Evolutionary conservation across 2,888 invertebrate species (phyloP).

Genomic region (Campaea margaritaria): DNA sequence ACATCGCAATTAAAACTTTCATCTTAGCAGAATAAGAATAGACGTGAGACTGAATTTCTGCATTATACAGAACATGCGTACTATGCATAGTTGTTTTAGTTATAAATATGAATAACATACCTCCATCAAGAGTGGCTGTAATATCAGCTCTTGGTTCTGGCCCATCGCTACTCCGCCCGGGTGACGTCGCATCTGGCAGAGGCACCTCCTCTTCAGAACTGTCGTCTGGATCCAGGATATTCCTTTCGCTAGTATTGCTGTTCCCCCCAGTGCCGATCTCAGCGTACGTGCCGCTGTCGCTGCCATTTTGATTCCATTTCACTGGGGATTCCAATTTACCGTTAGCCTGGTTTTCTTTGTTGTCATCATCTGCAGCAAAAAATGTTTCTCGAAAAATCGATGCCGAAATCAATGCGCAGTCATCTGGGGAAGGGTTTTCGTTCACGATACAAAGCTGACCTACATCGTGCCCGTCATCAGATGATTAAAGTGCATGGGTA

Average conservation of each 20-base stretch:
- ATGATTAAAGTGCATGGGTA: slow-evolving; percentile 32
- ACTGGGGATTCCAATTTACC: slow-evolving; percentile 80
- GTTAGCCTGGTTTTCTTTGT: slow-evolving; percentile 81
- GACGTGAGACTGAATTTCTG: too few species aligned
- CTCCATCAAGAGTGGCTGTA: slow-evolving; percentile 76
- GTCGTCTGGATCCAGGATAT: slow-evolving; percentile 78
- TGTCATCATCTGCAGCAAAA: slow-evolving; percentile 70
- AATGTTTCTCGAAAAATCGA: slow-evolving; percentile 18
- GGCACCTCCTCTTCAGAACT: slow-evolving; percentile 82
- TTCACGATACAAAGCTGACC: slow-evolving; percentile 27
- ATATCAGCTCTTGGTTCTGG: slow-evolving; percentile 81
- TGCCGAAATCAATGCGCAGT: slow-evolving; percentile 1
- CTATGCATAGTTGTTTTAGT: too few species aligned
- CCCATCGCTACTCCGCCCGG: slow-evolving; percentile 79
- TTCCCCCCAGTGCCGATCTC: slow-evolving; percentile 79
- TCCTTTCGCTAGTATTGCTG: slow-evolving; percentile 76
- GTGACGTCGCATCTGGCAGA: slow-evolving; percentile 78
- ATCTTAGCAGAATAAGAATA: too few species aligned
- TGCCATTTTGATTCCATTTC: slow-evolving; percentile 80
- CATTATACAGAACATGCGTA: too few species aligned
- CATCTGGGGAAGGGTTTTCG: slow-evolving; percentile 12
- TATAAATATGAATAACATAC: slow-evolving; percentile 46
- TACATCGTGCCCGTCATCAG: slow-evolving; percentile 26
- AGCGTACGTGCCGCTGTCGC: slow-evolving; percentile 82
- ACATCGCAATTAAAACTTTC: too few species aligned